A percentile compares a stretch with the other conserved stretches of the same genome.
These are phyloP conservation scores for Aculops lycopersici DNA, from an alignment of 1,140 invertebrate species.

Conservation along the genomic window DNA sequence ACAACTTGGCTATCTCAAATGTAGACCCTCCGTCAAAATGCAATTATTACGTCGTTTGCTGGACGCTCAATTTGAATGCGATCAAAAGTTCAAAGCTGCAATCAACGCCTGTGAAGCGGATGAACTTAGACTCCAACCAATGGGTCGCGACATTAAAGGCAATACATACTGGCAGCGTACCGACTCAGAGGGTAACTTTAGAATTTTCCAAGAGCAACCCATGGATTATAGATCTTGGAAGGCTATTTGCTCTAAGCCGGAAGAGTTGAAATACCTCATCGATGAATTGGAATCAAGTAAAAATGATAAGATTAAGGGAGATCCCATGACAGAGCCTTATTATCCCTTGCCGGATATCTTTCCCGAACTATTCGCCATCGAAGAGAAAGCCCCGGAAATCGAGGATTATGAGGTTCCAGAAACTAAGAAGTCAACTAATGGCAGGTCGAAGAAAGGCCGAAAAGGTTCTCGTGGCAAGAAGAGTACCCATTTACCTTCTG, in stretches of 20 bases:
- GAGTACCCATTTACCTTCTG: too few species aligned
- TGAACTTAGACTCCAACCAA: slow-evolving; percentile 44
- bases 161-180: slow-evolving; percentile 69
- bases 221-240: slow-evolving; percentile 74
- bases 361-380: neutral
- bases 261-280: slow-evolving; percentile 13
- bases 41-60: slow-evolving; percentile 51
- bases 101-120: slow-evolving; percentile 43
- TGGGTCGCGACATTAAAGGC: slow-evolving; percentile 60
- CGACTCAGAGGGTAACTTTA: slow-evolving; percentile 53
- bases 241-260: slow-evolving; percentile 43
- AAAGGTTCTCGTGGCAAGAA: too few species aligned
- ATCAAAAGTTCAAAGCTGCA: slow-evolving; percentile 66
- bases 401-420: too few species aligned
- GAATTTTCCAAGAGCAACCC: slow-evolving; percentile 66
- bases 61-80: slow-evolving; percentile 73
- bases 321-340: neutral
- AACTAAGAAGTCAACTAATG: too few species aligned
- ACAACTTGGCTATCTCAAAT: slow-evolving; percentile 72
- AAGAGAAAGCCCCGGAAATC: too few species aligned
- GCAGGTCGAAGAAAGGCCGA: too few species aligned
- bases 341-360: neutral
- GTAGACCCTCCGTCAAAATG: slow-evolving; percentile 50
- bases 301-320: neutral
- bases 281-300: slow-evolving; percentile 5